Conservation (phyloP, 2,797 vertebrate species). For the Mionectes olivaceus region DNA sequence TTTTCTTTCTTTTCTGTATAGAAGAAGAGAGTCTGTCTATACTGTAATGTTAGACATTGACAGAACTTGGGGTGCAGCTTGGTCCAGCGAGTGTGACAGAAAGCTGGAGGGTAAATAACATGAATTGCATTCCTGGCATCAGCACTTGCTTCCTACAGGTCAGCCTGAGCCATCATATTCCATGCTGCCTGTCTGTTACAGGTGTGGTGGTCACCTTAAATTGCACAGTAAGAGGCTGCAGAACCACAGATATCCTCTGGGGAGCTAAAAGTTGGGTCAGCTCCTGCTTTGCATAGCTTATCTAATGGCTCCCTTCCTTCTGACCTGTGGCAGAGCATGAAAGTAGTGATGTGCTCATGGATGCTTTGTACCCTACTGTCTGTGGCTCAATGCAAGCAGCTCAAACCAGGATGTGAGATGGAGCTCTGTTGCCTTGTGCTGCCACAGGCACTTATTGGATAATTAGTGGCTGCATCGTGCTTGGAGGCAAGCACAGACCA, state of each 20-base stretch:
- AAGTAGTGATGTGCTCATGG: not conserved
- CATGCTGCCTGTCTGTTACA: not conserved
- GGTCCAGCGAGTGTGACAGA: not conserved
- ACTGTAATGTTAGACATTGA: not conserved
- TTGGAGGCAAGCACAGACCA: accelerated
- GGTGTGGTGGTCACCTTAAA: not conserved
- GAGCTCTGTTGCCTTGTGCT: not conserved
- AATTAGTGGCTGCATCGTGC: not conserved
- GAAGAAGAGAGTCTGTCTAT: not conserved
- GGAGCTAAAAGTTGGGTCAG: not conserved
- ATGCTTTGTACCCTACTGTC: not conserved
- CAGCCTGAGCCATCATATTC: not conserved
- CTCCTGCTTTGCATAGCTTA: not conserved
- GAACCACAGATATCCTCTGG: not conserved
- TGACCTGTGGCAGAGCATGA: not conserved
- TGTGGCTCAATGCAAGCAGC: not conserved
- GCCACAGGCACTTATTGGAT: accelerated
- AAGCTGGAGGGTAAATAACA: not conserved
- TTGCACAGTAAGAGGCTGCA: not conserved
- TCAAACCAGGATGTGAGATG: not conserved
- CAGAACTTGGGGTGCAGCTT: not conserved
- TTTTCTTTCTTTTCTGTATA: not conserved
- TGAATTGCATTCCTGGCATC: not conserved
- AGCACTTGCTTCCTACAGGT: not conserved
- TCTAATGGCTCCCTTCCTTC: not conserved